Percentiles rank a stretch among this genome's conserved stretches.
Conservation (phyloP, 1,140 invertebrate genomes). For the Aphelenchoides fujianensis region DNA sequence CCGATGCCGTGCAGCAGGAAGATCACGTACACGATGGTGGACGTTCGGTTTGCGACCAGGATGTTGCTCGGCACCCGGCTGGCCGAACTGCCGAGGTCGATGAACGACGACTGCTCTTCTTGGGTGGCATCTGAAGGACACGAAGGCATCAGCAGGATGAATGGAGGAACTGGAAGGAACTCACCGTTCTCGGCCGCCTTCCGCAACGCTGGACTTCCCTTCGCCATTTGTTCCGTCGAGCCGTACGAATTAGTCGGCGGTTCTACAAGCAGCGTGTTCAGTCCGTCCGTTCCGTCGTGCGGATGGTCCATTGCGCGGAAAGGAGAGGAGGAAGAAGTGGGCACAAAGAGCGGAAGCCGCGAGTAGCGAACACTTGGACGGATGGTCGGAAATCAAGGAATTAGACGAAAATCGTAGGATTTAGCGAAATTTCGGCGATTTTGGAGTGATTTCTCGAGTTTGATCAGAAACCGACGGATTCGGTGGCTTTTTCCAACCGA, state of each 20-base stretch:
- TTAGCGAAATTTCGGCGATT: too few species aligned
- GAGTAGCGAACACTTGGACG: too few species aligned
- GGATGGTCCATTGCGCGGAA: neutral
- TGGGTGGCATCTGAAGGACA: neutral
- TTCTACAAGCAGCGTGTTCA: neutral
- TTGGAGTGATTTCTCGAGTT: too few species aligned
- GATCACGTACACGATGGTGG: conserved; percentile 37
- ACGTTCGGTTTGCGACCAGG: neutral
- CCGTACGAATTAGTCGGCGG: neutral
- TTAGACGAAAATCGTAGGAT: too few species aligned
- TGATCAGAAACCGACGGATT: too few species aligned
- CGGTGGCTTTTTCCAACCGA: too few species aligned
- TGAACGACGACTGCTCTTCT: neutral
- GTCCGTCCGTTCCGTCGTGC: neutral
- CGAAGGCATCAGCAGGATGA: too few species aligned
- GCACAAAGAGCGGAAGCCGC: neutral
- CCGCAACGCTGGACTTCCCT: neutral
- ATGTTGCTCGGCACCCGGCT: neutral
- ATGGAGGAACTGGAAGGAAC: too few species aligned
- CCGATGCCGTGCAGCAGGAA: conserved; percentile 86
- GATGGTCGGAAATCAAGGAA: too few species aligned
- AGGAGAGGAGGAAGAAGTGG: neutral
- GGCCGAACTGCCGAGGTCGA: neutral
- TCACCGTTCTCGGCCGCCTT: neutral
- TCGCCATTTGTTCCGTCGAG: neutral